phyloP scores from a whole-genome alignment of 2,797 vertebrate species.

The Vipera latastei region DNA sequence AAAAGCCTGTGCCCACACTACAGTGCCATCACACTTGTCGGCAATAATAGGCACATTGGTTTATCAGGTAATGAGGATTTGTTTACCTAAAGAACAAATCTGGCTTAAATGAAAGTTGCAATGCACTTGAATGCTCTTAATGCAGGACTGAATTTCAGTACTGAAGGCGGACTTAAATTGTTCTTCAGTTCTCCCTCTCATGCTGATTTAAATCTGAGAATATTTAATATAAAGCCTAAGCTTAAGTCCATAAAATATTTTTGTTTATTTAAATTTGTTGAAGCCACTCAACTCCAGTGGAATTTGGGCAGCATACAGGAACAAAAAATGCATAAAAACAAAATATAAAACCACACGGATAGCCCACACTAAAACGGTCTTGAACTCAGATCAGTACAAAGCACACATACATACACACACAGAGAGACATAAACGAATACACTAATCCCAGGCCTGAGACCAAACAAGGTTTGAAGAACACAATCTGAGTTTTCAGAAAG shows the following conservation, averaged over 20 bases:
- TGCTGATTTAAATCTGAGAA: background rate
- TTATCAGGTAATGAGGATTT: conserved; percentile 18
- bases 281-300: background rate
- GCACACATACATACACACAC: background rate
- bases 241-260: background rate
- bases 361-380: background rate
- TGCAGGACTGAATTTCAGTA: background rate
- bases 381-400: background rate
- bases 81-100: background rate
- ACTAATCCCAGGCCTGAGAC: background rate
- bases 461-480: background rate
- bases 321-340: background rate
- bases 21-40: background rate
- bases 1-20: background rate
- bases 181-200: background rate
- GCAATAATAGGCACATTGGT: conserved; percentile 5
- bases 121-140: conserved; percentile 2
- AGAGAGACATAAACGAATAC: background rate
- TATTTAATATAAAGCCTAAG: background rate
- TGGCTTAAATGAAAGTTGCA: conserved; percentile 1
- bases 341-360: background rate
- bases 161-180: background rate
- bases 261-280: background rate
- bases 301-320: background rate
- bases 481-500: background rate